A percentile compares a stretch with the other conserved stretches of the same genome.
Conservation (phyloP, 2,888 invertebrate species). For the Chrysotoxum bicinctum region DNA sequence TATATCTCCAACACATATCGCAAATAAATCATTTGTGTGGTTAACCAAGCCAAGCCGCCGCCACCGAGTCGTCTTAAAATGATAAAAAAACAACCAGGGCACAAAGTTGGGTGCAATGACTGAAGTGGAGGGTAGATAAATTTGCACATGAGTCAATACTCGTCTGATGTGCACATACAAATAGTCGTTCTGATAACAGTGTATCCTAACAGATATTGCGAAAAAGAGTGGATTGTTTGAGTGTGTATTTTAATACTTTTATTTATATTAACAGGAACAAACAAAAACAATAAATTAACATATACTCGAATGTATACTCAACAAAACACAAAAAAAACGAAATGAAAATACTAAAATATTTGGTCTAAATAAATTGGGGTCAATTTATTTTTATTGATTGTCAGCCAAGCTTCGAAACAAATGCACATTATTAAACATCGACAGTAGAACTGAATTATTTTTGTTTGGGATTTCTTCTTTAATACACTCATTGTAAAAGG, state of each 20-base stretch:
- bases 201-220: neutral
- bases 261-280: constrained; percentile 39
- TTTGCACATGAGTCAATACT: constrained; percentile 47
- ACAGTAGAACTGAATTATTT: no score
- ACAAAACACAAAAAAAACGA: neutral
- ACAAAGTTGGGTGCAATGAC: constrained; percentile 32
- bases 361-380: constrained; percentile 30
- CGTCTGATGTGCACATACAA: neutral
- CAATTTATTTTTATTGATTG: constrained; percentile 30
- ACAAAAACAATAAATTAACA: neutral
- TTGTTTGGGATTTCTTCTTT: no score
- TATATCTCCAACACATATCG: neutral
- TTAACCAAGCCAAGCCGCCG: neutral
- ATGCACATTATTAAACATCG: neutral
- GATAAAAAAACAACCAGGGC: neutral
- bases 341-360: constrained; percentile 18
- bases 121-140: constrained; percentile 31
- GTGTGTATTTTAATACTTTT: constrained; percentile 29
- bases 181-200: constrained; percentile 28
- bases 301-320: no score
- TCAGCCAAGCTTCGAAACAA: neutral
- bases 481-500: no score
- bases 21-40: neutral
- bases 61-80: neutral
- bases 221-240: neutral